These are phyloP conservation scores for Darevskia nairensis DNA, from an alignment of 2,797 vertebrate species.

Conservation along the genomic window DNA sequence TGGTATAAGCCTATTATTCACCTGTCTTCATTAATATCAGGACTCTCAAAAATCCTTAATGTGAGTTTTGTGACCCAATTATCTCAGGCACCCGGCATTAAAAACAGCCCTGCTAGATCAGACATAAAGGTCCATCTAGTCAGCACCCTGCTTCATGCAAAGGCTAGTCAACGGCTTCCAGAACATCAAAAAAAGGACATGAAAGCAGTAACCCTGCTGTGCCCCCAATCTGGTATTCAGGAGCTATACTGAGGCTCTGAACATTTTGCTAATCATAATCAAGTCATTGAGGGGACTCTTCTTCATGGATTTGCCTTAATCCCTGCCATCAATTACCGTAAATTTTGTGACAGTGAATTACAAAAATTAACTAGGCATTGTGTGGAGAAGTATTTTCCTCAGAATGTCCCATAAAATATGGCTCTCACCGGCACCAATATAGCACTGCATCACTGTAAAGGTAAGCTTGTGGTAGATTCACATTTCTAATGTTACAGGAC, in stretches of 20 bases:
- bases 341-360: neutral
- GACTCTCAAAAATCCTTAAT: neutral
- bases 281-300: neutral
- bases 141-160: neutral
- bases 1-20: too few species aligned
- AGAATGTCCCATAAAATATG: neutral
- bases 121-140: neutral
- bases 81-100: neutral
- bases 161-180: neutral
- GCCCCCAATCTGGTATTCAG: neutral
- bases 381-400: neutral
- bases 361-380: neutral
- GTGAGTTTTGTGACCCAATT: neutral
- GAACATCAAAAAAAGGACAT: too few species aligned
- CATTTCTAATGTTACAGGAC: neutral
- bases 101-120: neutral
- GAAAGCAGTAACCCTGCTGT: neutral
- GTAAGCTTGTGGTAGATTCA: constrained; percentile 13
- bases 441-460: constrained; percentile 13
- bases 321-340: neutral
- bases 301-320: neutral
- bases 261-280: neutral
- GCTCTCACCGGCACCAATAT: neutral
- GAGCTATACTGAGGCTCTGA: neutral
- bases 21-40: too few species aligned